Evolutionary conservation across 2,797 vertebrate genomes (phyloP).

Genomic region (Xenentodon cancila): DNA sequence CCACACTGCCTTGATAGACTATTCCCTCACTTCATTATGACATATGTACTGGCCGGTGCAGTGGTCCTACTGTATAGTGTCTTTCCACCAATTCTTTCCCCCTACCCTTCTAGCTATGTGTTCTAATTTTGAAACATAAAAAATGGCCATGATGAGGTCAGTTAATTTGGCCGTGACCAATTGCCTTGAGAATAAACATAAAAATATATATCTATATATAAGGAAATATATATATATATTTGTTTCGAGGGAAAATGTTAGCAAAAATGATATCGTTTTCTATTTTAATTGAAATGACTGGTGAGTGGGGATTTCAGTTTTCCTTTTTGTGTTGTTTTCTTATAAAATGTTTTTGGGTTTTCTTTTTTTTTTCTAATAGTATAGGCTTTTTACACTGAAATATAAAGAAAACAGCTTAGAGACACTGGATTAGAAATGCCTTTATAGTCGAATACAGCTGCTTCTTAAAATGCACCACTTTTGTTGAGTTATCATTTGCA

Average conservation of each 20-base stretch:
- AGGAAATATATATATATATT: constrained; percentile 71
- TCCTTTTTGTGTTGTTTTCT: constrained; percentile 69
- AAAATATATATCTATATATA: constrained; percentile 73
- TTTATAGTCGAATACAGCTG: constrained; percentile 88
- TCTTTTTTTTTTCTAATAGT: constrained; percentile 82
- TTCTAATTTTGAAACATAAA: constrained; percentile 75
- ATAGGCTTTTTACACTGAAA: constrained; percentile 88
- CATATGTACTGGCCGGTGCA: constrained; percentile 62
- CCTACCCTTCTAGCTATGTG: constrained; percentile 66
- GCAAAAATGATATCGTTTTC: constrained; percentile 77
- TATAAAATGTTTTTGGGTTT: constrained; percentile 79
- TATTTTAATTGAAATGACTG: constrained; percentile 85
- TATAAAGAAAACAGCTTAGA: constrained; percentile 83
- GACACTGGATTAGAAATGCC: constrained; percentile 87
- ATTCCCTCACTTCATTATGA: constrained; percentile 64
- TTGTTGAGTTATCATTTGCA: constrained; percentile 67
- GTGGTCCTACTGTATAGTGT: constrained; percentile 58
- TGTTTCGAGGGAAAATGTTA: constrained; percentile 84
- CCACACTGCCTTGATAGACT: constrained; percentile 73
- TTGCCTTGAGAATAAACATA: constrained; percentile 84
- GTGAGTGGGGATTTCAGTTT: constrained; percentile 81
- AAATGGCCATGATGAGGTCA: constrained; percentile 79
- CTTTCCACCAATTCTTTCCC: constrained; percentile 44
- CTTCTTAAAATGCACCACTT: constrained; percentile 79
- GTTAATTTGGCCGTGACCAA: constrained; percentile 81